Evolutionary conservation across 2,888 invertebrate genomes (phyloP), one percentile per base, ranked within the genome.

Genomic region (Gandaritis pyraliata): DNA sequence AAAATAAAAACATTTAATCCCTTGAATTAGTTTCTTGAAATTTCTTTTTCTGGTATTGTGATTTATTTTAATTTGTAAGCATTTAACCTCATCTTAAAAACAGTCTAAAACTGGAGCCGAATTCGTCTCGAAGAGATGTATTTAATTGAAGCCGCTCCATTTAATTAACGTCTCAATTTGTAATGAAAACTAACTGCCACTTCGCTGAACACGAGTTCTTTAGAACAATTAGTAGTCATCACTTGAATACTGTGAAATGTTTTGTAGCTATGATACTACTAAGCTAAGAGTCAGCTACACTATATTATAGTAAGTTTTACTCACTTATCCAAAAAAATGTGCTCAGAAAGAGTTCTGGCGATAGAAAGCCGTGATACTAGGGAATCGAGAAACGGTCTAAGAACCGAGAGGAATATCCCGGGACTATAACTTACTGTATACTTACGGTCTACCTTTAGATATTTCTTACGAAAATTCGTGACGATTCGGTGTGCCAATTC

Each of bases 81-180:
- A 43, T 41, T 43, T 39, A 51, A 43, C 43, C 30, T 23, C 15
- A 16, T 43, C 43, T 52, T 18, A 41, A 43, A 56, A 39, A 48
- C 41, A 23, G 23, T 30, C 10, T 13, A 18, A 33, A 41, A 33
- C 41, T 54, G 43, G 43, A 50, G 10, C 46, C 30, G 39, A 55
- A 58, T 59, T 48, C 23, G 43, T 13, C 39, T 55, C 29, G 33
- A 18, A 33, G 53, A 55, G 43, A 48, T 23, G 50, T 39, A 15
- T 55, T 43, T 63, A 58, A 63, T 63, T 55, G 55, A 47, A 18
- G 58, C 36, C 29, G 63, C 47, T 58, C 23, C 39, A 41, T 49
- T 58, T 58, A 58, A 63, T 63, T 63, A 59, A 55, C 7, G 51
- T 59, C 58, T 58, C 58, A 55, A 63, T 59, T 63, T 43, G 51